Conservation (phyloP, 2,797 vertebrate species). For the Perodicticus potto region DNA sequence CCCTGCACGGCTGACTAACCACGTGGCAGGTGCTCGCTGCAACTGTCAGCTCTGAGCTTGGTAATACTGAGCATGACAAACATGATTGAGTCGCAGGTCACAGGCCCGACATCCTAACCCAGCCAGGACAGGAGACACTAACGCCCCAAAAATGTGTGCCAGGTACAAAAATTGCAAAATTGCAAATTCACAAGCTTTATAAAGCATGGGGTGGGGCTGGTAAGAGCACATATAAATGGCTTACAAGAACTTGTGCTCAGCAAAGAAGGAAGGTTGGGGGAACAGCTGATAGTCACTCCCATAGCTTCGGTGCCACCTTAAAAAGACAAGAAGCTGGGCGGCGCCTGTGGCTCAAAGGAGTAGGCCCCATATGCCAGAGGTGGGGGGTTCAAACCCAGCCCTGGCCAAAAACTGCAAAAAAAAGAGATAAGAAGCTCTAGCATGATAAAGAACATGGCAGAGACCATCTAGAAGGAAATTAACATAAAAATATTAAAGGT, state of each 20-base stretch:
- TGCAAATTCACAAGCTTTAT: slow-evolving; percentile 9
- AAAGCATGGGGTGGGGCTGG: background rate
- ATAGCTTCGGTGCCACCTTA: background rate
- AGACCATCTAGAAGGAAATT: background rate
- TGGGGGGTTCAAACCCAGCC: too few species aligned
- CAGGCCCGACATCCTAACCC: slow-evolving; percentile 44
- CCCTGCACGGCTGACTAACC: slow-evolving; percentile 40
- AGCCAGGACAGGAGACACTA: background rate
- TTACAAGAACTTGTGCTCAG: background rate
- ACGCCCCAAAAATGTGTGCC: background rate
- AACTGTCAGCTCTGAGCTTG: background rate
- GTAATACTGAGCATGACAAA: slow-evolving; percentile 39
- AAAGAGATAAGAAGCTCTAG: background rate
- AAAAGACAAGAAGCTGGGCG: background rate
- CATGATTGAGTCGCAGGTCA: background rate
- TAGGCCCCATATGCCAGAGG: too few species aligned
- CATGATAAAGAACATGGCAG: background rate
- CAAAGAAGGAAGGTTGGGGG: background rate
- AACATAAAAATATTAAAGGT: background rate
- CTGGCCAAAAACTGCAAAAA: too few species aligned
- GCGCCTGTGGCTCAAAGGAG: too few species aligned
- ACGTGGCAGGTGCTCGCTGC: background rate
- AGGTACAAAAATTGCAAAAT: slow-evolving; percentile 41
- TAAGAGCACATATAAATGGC: background rate
- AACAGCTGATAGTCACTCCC: background rate